These are phyloP conservation scores for Cordilura impudica DNA, from an alignment of 2,888 invertebrate genomes.

Conservation along the genomic window DNA sequence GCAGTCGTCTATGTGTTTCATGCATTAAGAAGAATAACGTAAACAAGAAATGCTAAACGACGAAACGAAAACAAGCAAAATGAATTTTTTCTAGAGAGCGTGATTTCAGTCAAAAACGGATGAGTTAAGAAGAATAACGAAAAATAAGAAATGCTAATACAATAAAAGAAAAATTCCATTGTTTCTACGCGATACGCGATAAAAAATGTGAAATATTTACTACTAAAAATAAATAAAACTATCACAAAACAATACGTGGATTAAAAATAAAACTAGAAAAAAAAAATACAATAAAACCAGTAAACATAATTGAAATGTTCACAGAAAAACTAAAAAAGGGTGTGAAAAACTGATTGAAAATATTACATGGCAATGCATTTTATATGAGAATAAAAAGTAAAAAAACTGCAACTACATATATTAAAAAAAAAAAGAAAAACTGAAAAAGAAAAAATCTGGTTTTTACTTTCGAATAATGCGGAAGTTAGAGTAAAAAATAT, in stretches of 20 bases:
- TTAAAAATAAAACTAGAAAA: neutral
- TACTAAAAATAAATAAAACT: neutral
- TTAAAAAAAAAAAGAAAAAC: conserved; percentile 20
- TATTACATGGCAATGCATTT: conserved; percentile 22
- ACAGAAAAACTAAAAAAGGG: conserved; percentile 44
- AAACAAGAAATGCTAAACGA: no score
- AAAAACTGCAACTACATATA: neutral
- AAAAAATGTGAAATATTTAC: conserved; percentile 9
- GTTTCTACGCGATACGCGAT: conserved; percentile 46
- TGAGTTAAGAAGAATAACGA: conserved; percentile 36
- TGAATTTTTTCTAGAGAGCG: conserved; percentile 39
- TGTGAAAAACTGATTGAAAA: conserved; percentile 34
- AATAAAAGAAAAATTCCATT: conserved; percentile 35
- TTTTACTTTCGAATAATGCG: conserved; percentile 32
- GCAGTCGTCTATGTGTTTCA: no score
- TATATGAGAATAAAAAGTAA: no score
- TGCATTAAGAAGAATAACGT: no score
- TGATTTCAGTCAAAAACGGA: conserved; percentile 47
- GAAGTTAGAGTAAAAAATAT: conserved; percentile 34
- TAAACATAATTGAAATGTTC: neutral
- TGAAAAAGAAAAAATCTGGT: conserved; percentile 20
- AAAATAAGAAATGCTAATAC: neutral
- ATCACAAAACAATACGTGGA: no score
- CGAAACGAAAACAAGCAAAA: neutral
- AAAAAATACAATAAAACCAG: neutral